A percentile compares a stretch with the other conserved stretches of the same genome.
phyloP scores from a whole-genome alignment of 2,888 invertebrate species.

The Lepidocyrtinus sp. region DNA sequence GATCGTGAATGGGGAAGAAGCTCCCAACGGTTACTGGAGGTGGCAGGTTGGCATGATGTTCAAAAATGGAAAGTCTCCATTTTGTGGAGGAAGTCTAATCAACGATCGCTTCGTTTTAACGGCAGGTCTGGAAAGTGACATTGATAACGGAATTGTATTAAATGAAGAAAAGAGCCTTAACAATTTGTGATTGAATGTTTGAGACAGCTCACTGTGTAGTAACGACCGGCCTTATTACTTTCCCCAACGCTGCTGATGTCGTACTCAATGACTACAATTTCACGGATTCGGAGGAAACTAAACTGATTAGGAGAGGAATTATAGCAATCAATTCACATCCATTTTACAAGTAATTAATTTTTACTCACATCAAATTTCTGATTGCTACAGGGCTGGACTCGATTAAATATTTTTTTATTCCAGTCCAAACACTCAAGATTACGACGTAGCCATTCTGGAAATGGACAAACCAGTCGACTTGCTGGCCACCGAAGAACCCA shows the following conservation, averaged over 20 bases:
- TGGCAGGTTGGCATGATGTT: conserved; percentile 66
- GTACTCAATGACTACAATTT: conserved; percentile 66
- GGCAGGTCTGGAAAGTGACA: no score
- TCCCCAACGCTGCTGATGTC: conserved; percentile 63
- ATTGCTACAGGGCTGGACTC: neutral
- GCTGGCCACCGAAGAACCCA: conserved; percentile 52
- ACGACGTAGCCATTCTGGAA: conserved; percentile 65
- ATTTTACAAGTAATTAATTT: conserved; percentile 63
- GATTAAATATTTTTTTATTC: neutral
- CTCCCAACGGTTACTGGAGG: conserved; percentile 60
- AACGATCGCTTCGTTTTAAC: conserved; percentile 62
- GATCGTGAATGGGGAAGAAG: conserved; percentile 64
- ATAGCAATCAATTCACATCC: conserved; percentile 63
- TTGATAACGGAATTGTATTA: no score
- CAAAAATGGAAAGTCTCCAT: conserved; percentile 52
- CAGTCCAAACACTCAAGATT: conserved; percentile 64
- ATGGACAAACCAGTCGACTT: conserved; percentile 60
- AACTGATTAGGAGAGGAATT: conserved; percentile 54
- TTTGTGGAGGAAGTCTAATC: conserved; percentile 64
- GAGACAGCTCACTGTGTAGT: conserved; percentile 62
- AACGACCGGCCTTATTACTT: conserved; percentile 48
- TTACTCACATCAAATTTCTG: no score
- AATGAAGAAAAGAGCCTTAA: no score
- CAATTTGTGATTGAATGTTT: no score
- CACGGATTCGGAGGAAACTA: conserved; percentile 54